Evolutionary conservation across 2,113 vertebrate species (phyloP).

Genomic region (Cryptotis parvus): DNA sequence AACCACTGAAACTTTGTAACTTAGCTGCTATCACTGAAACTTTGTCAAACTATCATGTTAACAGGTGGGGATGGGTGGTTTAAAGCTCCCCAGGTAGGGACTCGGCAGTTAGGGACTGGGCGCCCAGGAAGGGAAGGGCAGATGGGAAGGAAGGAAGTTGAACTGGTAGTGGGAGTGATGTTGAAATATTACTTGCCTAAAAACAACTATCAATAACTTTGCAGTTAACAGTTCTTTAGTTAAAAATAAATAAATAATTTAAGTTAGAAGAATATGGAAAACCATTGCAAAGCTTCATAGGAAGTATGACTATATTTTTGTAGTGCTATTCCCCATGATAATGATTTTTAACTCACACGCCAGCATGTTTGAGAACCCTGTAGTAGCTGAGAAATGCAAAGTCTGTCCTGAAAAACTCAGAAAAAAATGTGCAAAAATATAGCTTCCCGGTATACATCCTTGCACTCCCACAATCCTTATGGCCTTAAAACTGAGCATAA

Average conservation of each 20-base stretch:
- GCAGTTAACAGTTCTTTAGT: too few relatives aligned
- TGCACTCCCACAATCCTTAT: background rate
- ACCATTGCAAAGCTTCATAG: background rate
- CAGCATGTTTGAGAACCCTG: background rate
- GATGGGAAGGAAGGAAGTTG: too few relatives aligned
- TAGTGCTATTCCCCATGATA: conserved; percentile 15
- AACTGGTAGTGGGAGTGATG: too few relatives aligned
- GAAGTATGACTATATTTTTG: background rate
- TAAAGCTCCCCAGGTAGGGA: too few relatives aligned
- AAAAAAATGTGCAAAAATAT: background rate
- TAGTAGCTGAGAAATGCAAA: conserved; percentile 18
- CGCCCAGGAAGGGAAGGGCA: too few relatives aligned
- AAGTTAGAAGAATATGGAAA: conserved; percentile 28
- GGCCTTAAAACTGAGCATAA: background rate
- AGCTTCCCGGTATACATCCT: background rate
- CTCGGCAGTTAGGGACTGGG: too few relatives aligned
- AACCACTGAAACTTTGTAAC: too few relatives aligned
- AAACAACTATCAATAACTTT: too few relatives aligned
- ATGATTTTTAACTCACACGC: background rate
- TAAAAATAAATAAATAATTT: background rate
- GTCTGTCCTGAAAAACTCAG: background rate
- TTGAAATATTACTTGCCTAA: too few relatives aligned
- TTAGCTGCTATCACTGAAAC: too few relatives aligned
- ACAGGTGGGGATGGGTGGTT: too few relatives aligned
- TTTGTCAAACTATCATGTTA: too few relatives aligned